A percentile compares a stretch with the other conserved stretches of the same genome.
Conservation (phyloP, 2,797 vertebrate species). For the Taeniopygia guttata region DNA sequence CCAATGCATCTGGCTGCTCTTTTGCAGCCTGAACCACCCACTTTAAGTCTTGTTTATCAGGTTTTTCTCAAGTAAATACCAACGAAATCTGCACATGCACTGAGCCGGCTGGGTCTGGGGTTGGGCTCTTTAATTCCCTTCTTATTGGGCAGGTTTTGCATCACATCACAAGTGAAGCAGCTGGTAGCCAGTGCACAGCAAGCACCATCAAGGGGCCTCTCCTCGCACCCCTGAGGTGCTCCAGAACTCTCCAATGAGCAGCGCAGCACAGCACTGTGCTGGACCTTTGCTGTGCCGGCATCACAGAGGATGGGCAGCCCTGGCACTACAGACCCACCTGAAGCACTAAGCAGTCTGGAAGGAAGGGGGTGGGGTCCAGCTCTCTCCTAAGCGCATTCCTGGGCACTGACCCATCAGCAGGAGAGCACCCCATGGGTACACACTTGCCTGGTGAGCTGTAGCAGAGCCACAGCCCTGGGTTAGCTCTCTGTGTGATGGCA, state of each 20-base stretch:
- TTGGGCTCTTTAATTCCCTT: neutral
- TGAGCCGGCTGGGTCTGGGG: neutral
- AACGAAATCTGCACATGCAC: neutral
- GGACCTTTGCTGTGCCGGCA: neutral
- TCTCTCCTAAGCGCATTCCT: neutral
- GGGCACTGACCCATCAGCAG: neutral
- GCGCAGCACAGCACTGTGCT: accelerated
- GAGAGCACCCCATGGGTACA: neutral
- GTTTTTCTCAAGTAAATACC: neutral
- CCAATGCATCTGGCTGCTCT: neutral
- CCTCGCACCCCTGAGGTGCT: accelerated
- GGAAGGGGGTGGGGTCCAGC: neutral
- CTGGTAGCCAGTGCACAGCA: neutral
- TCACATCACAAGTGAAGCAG: accelerated
- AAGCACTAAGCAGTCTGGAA: neutral
- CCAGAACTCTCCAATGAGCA: neutral
- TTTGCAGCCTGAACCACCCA: neutral
- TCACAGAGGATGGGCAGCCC: accelerated
- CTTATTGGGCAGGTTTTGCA: neutral
- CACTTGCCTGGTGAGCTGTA: accelerated
- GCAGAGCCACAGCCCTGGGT: accelerated
- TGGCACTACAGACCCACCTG: neutral
- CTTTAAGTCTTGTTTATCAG: neutral
- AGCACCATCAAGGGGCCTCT: neutral
- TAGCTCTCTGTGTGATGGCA: neutral